Evolutionary conservation across 2,113 vertebrate species (phyloP).

Genomic region (Rhineura floridana): DNA sequence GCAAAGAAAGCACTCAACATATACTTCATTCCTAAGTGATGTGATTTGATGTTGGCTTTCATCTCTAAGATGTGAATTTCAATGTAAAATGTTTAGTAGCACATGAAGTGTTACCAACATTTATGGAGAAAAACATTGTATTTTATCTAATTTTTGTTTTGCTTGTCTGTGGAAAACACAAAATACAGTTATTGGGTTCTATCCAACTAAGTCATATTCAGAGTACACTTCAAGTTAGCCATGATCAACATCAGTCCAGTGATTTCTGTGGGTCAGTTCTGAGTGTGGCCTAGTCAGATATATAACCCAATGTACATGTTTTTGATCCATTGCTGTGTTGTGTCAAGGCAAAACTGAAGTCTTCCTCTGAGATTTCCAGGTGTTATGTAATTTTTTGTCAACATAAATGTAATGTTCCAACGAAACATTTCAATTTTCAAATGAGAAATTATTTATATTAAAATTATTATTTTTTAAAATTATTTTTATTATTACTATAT

Average conservation of each 20-base stretch:
- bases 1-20: conserved; percentile 59
- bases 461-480: background rate
- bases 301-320: background rate
- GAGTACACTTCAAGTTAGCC: too few species aligned
- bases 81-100: conserved; percentile 44
- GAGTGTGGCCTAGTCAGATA: too few species aligned
- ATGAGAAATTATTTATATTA: background rate
- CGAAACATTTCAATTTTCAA: background rate
- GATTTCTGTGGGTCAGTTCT: too few species aligned
- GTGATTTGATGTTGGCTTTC: conserved; percentile 44
- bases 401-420: background rate
- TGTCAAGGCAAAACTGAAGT: background rate
- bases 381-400: background rate
- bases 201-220: background rate
- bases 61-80: conserved; percentile 62
- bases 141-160: conserved; percentile 12
- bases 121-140: conserved; percentile 34
- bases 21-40: conserved; percentile 61
- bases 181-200: background rate
- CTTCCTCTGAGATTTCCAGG: background rate
- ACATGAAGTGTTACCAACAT: conserved; percentile 37
- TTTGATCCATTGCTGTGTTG: conserved; percentile 2
- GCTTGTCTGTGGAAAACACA: conserved; percentile 21
- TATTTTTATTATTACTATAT: too few species aligned
- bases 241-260: too few species aligned